Evolutionary conservation across 2,113 vertebrate genomes (phyloP), one percentile per base, ranked within the genome.

Genomic region (Sisor rabdophorus): DNA sequence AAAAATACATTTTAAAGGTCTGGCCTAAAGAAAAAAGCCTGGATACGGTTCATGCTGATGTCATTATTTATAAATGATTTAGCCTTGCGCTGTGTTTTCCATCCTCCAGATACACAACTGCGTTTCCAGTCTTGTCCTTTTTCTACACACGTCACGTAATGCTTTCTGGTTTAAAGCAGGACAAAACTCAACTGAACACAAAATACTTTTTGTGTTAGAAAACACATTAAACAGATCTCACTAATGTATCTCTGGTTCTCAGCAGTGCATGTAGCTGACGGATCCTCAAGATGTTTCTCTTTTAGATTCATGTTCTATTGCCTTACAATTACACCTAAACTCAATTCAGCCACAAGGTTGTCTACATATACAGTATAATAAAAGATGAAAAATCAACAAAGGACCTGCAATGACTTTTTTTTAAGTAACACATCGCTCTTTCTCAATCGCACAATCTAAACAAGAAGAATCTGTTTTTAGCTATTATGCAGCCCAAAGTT

Each of bases 381-480:
- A 50, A 22, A 68, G 2, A 48, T 22, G 16, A 26, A 67, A 68
- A 24, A 68, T 11, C 44, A 50, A 36, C 56, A 73, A 22, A 24
- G 65, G 11, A 77, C 15, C 61, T 19, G 36, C 40, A 65, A 24
- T 22, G 32, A 48, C 19, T 76, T 20, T 50, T 24, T 67, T 77
- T 17, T 67, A 50, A 24, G 24, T 22, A 52, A 48, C 52, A 24
- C 60, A 53, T 32, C 47, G 58, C 47, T 71, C 54, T 71, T 2
- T 30, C 44, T 11, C 17, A 2, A 36, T 13, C 32, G 6, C 28
- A 40, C 32, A 36, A 36, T 36, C 32, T 36, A 36, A 36, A 36
- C 32, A 36, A 36, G 32, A 4, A 36, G 32, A 36, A 36, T 36
- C 32, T 36, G 32, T 7, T 36, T 36, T 36, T 36, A 36, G 3